phyloP scores from a whole-genome alignment of 2,797 vertebrate genomes.

The Naso thynnoides region DNA sequence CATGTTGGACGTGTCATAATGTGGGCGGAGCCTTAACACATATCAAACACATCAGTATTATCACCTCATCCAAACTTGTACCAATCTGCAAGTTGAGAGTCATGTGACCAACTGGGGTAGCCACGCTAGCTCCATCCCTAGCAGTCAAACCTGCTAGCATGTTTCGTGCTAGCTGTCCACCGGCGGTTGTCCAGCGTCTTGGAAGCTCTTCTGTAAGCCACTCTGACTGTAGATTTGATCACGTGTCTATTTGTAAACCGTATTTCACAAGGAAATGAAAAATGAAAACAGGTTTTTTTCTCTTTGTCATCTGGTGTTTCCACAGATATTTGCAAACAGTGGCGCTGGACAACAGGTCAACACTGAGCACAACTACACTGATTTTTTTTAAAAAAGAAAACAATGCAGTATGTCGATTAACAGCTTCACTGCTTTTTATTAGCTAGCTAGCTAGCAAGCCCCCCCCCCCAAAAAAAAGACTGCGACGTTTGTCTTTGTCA shows the following conservation, averaged over 20 bases:
- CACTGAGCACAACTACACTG: too few species aligned
- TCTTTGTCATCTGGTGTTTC: too few species aligned
- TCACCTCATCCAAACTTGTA: too few species aligned
- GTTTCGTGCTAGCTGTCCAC: neutral
- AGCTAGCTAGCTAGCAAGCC: neutral
- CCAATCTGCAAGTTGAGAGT: neutral
- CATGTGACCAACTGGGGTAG: neutral
- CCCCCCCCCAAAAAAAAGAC: too few species aligned
- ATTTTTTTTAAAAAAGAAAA: neutral
- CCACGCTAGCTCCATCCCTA: neutral
- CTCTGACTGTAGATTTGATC: neutral
- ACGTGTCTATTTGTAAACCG: neutral
- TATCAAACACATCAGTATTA: neutral
- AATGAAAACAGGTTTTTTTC: too few species aligned
- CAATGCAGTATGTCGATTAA: neutral
- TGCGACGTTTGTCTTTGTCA: too few species aligned
- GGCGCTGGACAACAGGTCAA: too few species aligned
- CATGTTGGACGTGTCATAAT: neutral
- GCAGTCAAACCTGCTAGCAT: neutral
- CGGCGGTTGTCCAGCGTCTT: neutral
- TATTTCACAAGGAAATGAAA: too few species aligned
- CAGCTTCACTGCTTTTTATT: neutral
- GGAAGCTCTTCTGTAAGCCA: neutral
- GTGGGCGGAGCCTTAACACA: conserved; percentile 8
- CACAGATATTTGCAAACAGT: too few species aligned